Evolutionary conservation across 2,113 vertebrate species (phyloP), one percentile per base, ranked within the genome.

Genomic region (Falco punctatus): DNA sequence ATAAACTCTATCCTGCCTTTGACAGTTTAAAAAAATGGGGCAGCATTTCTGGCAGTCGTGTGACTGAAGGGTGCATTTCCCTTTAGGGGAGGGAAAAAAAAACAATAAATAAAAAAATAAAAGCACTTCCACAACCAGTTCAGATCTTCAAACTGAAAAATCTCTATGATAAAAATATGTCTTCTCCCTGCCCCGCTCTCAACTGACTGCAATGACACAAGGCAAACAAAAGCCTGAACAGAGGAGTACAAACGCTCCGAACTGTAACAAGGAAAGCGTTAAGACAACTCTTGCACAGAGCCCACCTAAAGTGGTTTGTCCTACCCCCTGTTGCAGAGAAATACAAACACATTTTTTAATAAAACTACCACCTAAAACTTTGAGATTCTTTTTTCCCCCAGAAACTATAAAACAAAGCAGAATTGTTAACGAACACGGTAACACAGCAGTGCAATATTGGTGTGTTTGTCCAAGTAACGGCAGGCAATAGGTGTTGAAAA

Each of bases 1-100:
- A 93, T 86, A 64, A 91, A 85, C 58, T 94, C 64, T n/a, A 65
- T 81, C 33, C 35, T 86, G 55, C 54, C 51, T 86, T 75, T 64
- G 71, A 74, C 3, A 74, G 75, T 77, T 86, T 73, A 69, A 78
- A 94, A 94, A 79, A 86, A 82, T 13, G 42, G 79, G 26, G 15
- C 67, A 64, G 40, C 54, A 11, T 44, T 95, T 92, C 21, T 80
- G 44, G 40, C 15, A 64, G n/a, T 22, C 2, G 1, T 44, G 49
- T 33, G 69, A 86, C 17, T 81, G 84, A 95, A 75, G 40, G 24
- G 28, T 46, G 10, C 27, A 30, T 61, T 79, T 10, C 40, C 9
- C 16, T 54, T 67, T 28, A 15, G 15, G 1, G 12, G 2, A 4
- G 15, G 4, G 1, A 7, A 17, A 33, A 28, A 40, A 52, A 42